phyloP scores from a whole-genome alignment of 2,888 invertebrate genomes.

The Saturnia japonica region DNA sequence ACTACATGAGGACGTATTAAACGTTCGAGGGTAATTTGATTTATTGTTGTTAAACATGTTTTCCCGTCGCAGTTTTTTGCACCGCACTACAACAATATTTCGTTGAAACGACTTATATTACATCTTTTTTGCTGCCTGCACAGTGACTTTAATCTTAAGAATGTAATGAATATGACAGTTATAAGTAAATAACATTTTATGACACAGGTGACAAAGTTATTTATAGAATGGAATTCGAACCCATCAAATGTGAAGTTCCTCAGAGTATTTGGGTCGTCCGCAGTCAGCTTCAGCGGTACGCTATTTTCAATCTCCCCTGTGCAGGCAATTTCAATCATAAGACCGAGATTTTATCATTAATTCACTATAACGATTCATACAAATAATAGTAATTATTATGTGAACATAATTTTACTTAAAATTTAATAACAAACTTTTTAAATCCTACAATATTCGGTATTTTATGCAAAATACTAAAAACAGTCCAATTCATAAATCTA shows the following conservation, averaged over 20 bases:
- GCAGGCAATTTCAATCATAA: conserved; percentile 39
- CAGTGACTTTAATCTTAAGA: neutral
- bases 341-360: neutral
- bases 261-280: conserved; percentile 61
- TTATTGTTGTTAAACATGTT: conserved; percentile 15
- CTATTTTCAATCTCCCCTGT: conserved; percentile 67
- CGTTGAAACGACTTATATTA: neutral
- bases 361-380: neutral
- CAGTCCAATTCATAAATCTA: neutral
- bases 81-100: neutral
- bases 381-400: neutral
- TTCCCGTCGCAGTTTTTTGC: conserved; percentile 9
- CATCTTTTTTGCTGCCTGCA: neutral
- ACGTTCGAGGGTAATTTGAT: conserved; percentile 12
- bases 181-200: conserved; percentile 21
- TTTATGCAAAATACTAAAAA: neutral
- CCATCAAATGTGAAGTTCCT: conserved; percentile 39
- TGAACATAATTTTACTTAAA: neutral
- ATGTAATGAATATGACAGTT: neutral
- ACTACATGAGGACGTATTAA: conserved; percentile 15
- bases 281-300: conserved; percentile 52
- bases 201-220: conserved; percentile 35
- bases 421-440: neutral
- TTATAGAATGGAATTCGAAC: conserved; percentile 38
- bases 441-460: neutral